Percentiles rank a stretch among this genome's conserved stretches.
Evolutionary conservation across 2,113 vertebrate genomes (phyloP).

Genomic region (Lynx canadensis): DNA sequence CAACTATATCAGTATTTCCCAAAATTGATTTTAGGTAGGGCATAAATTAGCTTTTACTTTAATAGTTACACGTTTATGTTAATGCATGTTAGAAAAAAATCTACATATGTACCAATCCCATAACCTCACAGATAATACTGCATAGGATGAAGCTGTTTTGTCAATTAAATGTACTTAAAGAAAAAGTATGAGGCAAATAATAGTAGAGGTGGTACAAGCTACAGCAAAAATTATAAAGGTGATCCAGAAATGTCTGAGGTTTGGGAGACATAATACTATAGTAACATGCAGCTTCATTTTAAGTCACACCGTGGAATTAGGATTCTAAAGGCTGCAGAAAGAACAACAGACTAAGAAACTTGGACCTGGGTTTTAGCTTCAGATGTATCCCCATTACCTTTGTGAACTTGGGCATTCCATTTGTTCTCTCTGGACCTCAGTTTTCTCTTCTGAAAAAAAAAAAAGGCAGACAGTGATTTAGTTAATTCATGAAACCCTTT

Average conservation of each 20-base stretch:
- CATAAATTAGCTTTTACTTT: slow-evolving; percentile 8
- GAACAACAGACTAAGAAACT: neutral
- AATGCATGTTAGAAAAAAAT: neutral
- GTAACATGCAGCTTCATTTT: neutral
- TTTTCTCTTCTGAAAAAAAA: slow-evolving; percentile 13
- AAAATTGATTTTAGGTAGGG: slow-evolving; percentile 19
- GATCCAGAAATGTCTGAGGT: neutral
- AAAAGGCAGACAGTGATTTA: neutral
- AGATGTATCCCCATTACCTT: neutral
- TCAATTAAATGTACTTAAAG: neutral
- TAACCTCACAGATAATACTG: neutral
- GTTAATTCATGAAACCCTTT: neutral
- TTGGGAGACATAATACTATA: neutral
- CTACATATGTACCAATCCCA: neutral
- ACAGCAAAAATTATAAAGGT: slow-evolving; percentile 16
- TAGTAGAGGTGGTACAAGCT: neutral
- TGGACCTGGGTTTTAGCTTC: neutral
- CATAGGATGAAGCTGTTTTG: neutral
- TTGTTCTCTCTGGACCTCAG: slow-evolving; percentile 1
- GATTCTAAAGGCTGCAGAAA: neutral
- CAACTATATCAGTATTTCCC: neutral
- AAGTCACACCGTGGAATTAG: neutral
- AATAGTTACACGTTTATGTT: slow-evolving; percentile 10
- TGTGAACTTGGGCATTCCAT: neutral
- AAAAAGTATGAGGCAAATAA: neutral